Conservation (phyloP, 1,140 invertebrate genomes). For the Aricia agestis region DNA sequence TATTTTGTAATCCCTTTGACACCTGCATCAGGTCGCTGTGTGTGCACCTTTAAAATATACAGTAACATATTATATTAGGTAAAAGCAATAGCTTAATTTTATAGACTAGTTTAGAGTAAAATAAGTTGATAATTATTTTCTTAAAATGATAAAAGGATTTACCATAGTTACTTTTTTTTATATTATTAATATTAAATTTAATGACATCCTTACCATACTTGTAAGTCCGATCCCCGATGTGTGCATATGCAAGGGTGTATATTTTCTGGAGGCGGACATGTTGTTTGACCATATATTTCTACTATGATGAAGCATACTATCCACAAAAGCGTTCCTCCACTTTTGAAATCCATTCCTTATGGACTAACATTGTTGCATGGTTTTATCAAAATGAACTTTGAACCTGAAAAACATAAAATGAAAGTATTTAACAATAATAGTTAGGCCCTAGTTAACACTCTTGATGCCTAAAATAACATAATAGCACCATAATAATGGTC, state of each 20-base stretch:
- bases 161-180: no score
- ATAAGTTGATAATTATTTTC: no score
- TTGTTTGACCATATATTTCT: conserved; percentile 38
- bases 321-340: conserved; percentile 47
- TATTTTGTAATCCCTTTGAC: conserved; percentile 82
- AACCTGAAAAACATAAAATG: background rate
- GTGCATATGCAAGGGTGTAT: conserved; percentile 83
- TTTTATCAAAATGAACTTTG: conserved; percentile 9
- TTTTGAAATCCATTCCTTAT: conserved; percentile 59
- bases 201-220: conserved; percentile 78
- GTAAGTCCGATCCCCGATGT: conserved; percentile 79
- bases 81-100: background rate
- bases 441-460: no score
- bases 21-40: conserved; percentile 88
- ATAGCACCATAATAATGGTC: no score
- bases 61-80: background rate
- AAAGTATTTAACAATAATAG: background rate
- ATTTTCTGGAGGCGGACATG: conserved; percentile 79
- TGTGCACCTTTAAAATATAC: conserved; percentile 84
- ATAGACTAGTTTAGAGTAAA: no score
- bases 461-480: no score
- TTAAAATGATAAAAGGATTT: no score
- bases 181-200: no score
- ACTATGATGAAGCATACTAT: conserved; percentile 38
- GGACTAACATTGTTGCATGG: conserved; percentile 61